A percentile compares a stretch with the other conserved stretches of the same genome.
Evolutionary conservation across 2,888 invertebrate genomes (phyloP).

Genomic region (Ophion ventricosus): DNA sequence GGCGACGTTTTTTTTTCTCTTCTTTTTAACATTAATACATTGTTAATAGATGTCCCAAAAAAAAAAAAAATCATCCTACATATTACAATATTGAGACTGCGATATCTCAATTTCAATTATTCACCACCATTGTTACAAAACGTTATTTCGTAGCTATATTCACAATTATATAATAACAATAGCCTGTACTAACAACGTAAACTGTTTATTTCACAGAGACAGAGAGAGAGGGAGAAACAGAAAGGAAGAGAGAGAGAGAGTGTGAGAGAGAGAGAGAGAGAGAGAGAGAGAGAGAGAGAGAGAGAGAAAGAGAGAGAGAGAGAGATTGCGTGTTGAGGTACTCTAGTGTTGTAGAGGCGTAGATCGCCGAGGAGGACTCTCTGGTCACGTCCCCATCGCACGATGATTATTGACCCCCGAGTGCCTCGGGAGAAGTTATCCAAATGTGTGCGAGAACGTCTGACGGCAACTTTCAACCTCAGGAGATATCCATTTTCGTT

Average conservation of each 20-base stretch:
- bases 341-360: constrained; percentile 81
- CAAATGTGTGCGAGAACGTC: constrained; percentile 61
- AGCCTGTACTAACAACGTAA: constrained; percentile 23
- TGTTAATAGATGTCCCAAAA: neutral
- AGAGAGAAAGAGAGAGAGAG: constrained; percentile 67
- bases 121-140: constrained; percentile 21
- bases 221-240: constrained; percentile 66
- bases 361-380: constrained; percentile 72
- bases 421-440: constrained; percentile 56
- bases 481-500: constrained; percentile 69
- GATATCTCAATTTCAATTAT: constrained; percentile 12
- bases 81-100: constrained; percentile 8
- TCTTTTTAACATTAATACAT: neutral
- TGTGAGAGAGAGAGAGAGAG: constrained; percentile 71
- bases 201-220: constrained; percentile 76
- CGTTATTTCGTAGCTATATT: constrained; percentile 23
- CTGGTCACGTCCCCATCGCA: constrained; percentile 72
- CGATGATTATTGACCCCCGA: constrained; percentile 57
- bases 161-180: constrained; percentile 1
- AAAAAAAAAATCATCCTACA: neutral
- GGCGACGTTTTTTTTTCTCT: no score
- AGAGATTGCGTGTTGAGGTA: constrained; percentile 82
- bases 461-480: constrained; percentile 44
- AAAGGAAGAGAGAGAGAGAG: constrained; percentile 70
- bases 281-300: neutral